phyloP scores from a whole-genome alignment of 2,888 invertebrate genomes.

The Tenthredo scrophulariae region DNA sequence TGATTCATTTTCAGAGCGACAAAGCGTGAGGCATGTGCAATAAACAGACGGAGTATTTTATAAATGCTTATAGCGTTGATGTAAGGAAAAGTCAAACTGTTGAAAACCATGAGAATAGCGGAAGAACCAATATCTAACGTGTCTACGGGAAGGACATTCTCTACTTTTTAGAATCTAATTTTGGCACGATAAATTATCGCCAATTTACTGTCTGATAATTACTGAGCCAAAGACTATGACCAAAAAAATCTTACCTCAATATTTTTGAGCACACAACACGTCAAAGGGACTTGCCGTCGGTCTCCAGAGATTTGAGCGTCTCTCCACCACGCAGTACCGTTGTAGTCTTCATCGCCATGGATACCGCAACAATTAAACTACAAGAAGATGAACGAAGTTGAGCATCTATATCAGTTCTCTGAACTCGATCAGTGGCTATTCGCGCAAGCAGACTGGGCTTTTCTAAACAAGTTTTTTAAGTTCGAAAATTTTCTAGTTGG shows the following conservation, averaged over 20 bases:
- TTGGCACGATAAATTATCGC: neutral
- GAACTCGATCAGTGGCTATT: neutral
- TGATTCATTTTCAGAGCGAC: neutral
- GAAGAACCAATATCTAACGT: neutral
- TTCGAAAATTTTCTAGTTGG: neutral
- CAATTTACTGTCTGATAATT: neutral
- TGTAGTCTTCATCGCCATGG: conserved; percentile 75
- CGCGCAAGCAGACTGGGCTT: neutral
- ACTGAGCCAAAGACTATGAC: neutral
- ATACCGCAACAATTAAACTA: conserved; percentile 79
- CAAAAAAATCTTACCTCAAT: neutral
- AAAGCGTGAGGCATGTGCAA: neutral
- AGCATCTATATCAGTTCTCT: neutral
- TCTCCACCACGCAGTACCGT: conserved; percentile 77
- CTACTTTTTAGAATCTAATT: too few species aligned
- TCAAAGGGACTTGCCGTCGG: conserved; percentile 60
- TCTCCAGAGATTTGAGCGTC: conserved; percentile 71
- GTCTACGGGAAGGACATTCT: neutral
- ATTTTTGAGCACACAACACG: conserved; percentile 43
- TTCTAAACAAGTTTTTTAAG: neutral
- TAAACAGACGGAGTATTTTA: neutral
- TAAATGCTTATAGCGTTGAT: too few species aligned
- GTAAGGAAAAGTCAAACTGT: too few species aligned
- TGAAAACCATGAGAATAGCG: neutral
- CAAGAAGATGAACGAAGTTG: conserved; percentile 58